phyloP scores from a whole-genome alignment of 2,113 vertebrate genomes.

The Poicephalus meyeri region DNA sequence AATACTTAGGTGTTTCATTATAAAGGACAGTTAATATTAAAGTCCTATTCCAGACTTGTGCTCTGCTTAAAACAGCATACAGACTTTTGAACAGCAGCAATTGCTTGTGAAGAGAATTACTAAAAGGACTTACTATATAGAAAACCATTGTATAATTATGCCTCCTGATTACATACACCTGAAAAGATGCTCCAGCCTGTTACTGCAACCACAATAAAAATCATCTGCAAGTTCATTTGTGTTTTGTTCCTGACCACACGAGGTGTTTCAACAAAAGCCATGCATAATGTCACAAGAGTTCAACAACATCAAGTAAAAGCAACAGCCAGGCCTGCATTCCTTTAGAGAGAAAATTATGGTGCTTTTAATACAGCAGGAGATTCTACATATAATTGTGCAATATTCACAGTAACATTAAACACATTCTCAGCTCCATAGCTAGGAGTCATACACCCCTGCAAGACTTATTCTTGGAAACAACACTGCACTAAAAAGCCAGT shows the following conservation, averaged over 20 bases:
- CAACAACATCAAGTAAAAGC: not conserved
- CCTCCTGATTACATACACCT: not conserved
- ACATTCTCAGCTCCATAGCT: not conserved
- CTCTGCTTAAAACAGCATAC: not conserved
- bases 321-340: constrained; percentile 6
- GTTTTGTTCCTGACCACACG: not conserved
- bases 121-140: not conserved
- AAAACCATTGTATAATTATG: not conserved
- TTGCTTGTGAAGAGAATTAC: not conserved
- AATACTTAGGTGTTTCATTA: not conserved
- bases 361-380: not conserved
- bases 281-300: not conserved
- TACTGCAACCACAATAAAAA: constrained; percentile 44
- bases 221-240: not conserved
- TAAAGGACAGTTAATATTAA: not conserved
- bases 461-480: not conserved
- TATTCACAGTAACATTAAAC: not conserved
- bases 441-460: not conserved
- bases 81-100: constrained; percentile 4
- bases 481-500: not conserved
- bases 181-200: constrained; percentile 39
- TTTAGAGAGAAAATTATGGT: not conserved
- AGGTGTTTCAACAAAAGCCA: not conserved
- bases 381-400: not conserved
- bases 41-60: not conserved